These are phyloP conservation scores for Onchidella celtica DNA, from an alignment of 2,888 invertebrate species.

Conservation along the genomic window DNA sequence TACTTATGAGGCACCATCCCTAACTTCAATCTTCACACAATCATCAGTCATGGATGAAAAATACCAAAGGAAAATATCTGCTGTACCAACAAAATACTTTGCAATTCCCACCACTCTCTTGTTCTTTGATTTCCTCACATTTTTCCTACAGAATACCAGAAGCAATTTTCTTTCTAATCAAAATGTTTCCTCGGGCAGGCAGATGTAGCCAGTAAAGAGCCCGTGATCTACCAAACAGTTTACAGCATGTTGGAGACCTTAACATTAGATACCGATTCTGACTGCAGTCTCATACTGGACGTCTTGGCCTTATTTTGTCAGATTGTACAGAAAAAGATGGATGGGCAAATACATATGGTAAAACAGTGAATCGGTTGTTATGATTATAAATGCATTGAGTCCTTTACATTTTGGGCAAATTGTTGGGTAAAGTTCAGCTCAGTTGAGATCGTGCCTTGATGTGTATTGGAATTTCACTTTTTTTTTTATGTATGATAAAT, in stretches of 20 bases:
- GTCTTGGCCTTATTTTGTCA: conserved; percentile 1
- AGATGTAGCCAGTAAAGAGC: conserved; percentile 22
- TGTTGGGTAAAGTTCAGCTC: no score
- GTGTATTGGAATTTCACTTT: no score
- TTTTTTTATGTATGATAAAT: no score
- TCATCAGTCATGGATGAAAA: no score
- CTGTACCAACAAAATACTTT: no score
- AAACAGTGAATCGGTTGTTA: neutral
- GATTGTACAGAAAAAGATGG: neutral
- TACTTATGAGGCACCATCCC: no score
- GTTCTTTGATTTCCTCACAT: neutral
- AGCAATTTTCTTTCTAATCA: neutral
- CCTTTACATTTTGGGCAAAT: no score
- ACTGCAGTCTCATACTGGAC: neutral
- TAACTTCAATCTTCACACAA: no score
- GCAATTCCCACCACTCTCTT: no score
- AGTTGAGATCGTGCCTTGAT: no score
- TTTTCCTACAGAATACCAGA: neutral
- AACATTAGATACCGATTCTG: neutral
- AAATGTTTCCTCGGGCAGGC: neutral
- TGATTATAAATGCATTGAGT: no score
- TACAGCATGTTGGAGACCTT: conserved; percentile 14
- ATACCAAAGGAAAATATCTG: neutral
- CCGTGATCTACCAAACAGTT: conserved; percentile 6
- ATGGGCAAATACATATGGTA: no score